phyloP scores from a whole-genome alignment of 1,140 invertebrate genomes.

The Macrobrachium nipponense region DNA sequence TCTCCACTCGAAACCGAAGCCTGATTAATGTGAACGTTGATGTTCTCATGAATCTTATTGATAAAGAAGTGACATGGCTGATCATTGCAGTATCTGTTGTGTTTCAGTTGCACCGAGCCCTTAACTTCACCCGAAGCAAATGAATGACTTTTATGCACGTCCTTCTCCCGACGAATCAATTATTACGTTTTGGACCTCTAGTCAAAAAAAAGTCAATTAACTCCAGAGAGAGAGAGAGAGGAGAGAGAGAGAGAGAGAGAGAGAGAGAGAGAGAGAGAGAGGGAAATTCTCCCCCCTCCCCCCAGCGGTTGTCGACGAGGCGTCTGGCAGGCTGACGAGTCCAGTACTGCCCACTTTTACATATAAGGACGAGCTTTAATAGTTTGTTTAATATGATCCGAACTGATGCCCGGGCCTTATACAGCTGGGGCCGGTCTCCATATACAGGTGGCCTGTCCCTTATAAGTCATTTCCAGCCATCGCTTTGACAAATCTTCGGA shows the following conservation, averaged over 20 bases:
- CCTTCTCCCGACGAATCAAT: too few relatives aligned
- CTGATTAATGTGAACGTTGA: background rate
- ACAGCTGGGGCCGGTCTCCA: background rate
- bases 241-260: slow-evolving; percentile 10
- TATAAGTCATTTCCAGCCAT: slow-evolving; percentile 41
- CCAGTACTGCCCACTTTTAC: slow-evolving; percentile 12
- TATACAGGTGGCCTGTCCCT: background rate
- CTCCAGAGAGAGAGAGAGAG: background rate
- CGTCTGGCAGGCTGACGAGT: slow-evolving; percentile 10
- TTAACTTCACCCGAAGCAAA: too few relatives aligned
- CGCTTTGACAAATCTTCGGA: slow-evolving; percentile 33
- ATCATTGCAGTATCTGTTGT: too few relatives aligned
- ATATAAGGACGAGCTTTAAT: slow-evolving; percentile 26
- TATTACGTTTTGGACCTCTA: too few relatives aligned
- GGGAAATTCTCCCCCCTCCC: background rate
- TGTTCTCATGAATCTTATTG: too few relatives aligned
- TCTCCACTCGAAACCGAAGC: background rate
- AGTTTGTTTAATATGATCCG: slow-evolving; percentile 50
- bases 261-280: slow-evolving; percentile 18
- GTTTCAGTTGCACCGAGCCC: too few relatives aligned
- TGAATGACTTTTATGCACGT: too few relatives aligned
- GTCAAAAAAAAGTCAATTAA: background rate
- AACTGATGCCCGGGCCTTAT: slow-evolving; percentile 14
- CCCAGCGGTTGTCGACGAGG: background rate
- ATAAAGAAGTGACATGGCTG: too few relatives aligned